A percentile compares a stretch with the other conserved stretches of the same genome.
These are phyloP conservation scores for Drosophila micromelanica DNA, from an alignment of 1,140 invertebrate species.

Conservation along the genomic window DNA sequence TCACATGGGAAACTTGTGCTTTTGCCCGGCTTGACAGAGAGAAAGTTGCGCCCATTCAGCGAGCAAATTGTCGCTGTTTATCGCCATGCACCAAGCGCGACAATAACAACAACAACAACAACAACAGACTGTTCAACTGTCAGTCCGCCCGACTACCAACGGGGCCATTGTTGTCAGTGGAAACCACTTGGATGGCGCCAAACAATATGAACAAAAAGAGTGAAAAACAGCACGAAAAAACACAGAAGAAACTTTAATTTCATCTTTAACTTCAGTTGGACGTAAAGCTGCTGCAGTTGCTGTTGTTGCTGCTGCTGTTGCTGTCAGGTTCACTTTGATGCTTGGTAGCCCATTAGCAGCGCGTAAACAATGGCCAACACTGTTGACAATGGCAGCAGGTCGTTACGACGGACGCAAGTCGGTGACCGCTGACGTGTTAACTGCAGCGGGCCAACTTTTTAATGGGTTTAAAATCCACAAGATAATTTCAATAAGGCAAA, in stretches of 20 bases:
- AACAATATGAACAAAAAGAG: conserved; percentile 5
- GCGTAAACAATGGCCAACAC: conserved; percentile 62
- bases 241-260: conserved; percentile 40
- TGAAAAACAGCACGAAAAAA: conserved; percentile 13
- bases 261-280: conserved; percentile 54
- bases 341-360: conserved; percentile 55
- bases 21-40: conserved; percentile 32
- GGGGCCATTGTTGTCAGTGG: conserved; percentile 49
- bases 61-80: conserved; percentile 82
- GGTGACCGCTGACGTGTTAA: conserved; percentile 74
- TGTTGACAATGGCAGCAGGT: conserved; percentile 73
- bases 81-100: conserved; percentile 59
- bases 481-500: conserved; percentile 64
- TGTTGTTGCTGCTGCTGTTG: conserved; percentile 7
- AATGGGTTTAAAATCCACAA: conserved; percentile 78
- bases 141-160: conserved; percentile 8
- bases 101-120: conserved; percentile 21
- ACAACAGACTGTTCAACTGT: no score
- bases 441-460: conserved; percentile 77
- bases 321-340: conserved; percentile 21
- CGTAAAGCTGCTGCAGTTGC: conserved; percentile 4
- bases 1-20: conserved; percentile 28
- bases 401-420: conserved; percentile 65
- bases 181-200: conserved; percentile 65
- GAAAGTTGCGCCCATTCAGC: conserved; percentile 73